phyloP scores from a whole-genome alignment of 1,140 invertebrate genomes.

The Hyles vespertilio region DNA sequence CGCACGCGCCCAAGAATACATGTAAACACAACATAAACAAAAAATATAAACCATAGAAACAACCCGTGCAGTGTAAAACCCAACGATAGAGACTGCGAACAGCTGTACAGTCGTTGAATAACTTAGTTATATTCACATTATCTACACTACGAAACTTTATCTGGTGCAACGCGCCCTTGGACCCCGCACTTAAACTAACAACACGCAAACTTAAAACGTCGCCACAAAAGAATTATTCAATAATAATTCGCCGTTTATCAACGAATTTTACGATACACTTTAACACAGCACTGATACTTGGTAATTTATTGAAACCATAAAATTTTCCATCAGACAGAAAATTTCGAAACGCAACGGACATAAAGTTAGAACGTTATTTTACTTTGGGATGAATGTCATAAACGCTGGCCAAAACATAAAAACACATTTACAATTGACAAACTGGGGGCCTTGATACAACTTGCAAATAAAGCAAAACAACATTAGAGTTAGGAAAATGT shows the following conservation, averaged over 20 bases:
- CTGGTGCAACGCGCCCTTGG: slow-evolving; percentile 51
- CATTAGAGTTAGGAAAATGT: no score
- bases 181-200: slow-evolving; percentile 29
- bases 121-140: slow-evolving; percentile 75
- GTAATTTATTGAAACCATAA: slow-evolving; percentile 1
- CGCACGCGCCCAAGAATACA: slow-evolving; percentile 60
- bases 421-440: no score
- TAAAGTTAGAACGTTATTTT: neutral
- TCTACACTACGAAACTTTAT: slow-evolving; percentile 71
- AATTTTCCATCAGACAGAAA: neutral
- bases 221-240: slow-evolving; percentile 17
- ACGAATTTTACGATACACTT: slow-evolving; percentile 23
- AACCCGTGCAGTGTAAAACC: slow-evolving; percentile 67
- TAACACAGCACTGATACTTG: slow-evolving; percentile 1
- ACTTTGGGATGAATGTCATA: neutral
- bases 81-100: slow-evolving; percentile 64
- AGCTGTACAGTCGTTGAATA: slow-evolving; percentile 56
- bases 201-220: slow-evolving; percentile 33
- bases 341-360: neutral
- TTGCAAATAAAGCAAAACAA: no score
- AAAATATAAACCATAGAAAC: slow-evolving; percentile 52
- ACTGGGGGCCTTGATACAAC: no score
- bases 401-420: no score
- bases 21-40: slow-evolving; percentile 47
- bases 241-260: slow-evolving; percentile 35